Conservation (phyloP, 2,797 vertebrate genomes). For the Sylvia borin region DNA sequence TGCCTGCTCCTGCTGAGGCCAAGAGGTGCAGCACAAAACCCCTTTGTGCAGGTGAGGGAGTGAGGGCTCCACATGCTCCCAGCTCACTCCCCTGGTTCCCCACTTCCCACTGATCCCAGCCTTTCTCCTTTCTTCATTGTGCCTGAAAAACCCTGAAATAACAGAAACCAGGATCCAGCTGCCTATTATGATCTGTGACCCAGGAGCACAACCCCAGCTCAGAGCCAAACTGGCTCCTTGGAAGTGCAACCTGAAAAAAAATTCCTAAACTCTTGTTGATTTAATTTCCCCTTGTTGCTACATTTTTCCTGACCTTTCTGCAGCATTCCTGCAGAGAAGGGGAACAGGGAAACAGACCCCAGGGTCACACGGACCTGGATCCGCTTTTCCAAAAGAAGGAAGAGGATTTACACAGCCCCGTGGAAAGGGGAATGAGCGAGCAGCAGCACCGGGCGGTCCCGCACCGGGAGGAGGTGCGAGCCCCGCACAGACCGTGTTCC, state of each 20-base stretch:
- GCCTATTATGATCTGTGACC: not conserved
- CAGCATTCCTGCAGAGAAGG: not conserved
- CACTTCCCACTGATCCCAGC: not conserved
- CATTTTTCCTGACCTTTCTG: not conserved
- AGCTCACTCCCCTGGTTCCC: not conserved
- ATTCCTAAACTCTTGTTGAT: not conserved
- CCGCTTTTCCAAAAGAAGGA: not conserved
- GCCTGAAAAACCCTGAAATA: not conserved
- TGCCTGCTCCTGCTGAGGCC: not conserved
- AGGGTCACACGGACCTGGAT: not conserved
- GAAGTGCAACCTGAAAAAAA: too few relatives aligned
- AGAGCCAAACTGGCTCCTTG: not conserved
- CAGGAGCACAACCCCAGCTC: not conserved
- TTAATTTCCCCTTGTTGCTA: not conserved
- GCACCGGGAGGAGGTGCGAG: not conserved
- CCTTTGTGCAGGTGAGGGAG: not conserved
- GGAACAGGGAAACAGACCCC: not conserved
- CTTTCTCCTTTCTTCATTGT: not conserved
- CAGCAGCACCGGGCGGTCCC: fast-evolving
- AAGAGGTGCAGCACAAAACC: not conserved
- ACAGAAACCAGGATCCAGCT: too few relatives aligned
- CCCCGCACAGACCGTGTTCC: too few relatives aligned
- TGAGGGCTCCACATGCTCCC: not conserved
- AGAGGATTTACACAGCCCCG: fast-evolving
- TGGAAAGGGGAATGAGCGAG: fast-evolving